Base-by-base conservation (phyloP, 2,113 vertebrate species). In the Chitala chitala region DNA sequence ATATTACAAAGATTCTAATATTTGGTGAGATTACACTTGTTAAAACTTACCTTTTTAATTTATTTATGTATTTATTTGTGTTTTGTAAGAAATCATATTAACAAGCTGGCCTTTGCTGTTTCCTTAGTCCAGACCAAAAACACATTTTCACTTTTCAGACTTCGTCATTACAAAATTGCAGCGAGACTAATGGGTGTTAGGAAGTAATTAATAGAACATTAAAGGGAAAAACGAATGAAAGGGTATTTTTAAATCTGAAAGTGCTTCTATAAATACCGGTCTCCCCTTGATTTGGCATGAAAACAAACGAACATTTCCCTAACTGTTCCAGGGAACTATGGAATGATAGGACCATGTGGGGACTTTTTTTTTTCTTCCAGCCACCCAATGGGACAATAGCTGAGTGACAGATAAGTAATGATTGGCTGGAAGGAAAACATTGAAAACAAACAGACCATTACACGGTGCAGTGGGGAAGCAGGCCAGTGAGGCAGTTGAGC, bases 391-490 rank as follows among this genome's bases (percentile, higher is more conserved):
- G 78, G 82, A 83, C 86, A 86, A 87, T 82, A 87, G 82, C 80
- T 78, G 82, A 83, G 86, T 83, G 88, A 84, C 86, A 87, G 84
- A 91, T 89, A 89, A 89, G 86, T 81, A 86, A 84, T 89, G 81
- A 90, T 89, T 89, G 88, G 79, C 83, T 85, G 81, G 83, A 87
- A 87, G 85, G 79, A 85, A 88, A 88, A 86, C 78, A 81, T 84
- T 79, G 74, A 86, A 90, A 89, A 89, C 84, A 91, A 91, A 90
- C 87, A 89, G 87, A 85, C 80, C 84, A 87, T 91, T 89, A 86
- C 63, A 36, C 26, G 46, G 59, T 71, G 76, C 78, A 75, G 75
- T 72, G 0, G 83, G 78, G 82, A 84, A 83, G 71, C 65, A 68
- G 76, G 77, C 74, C 15, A 64, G 54, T 10, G 61, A 61, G 38